phyloP scores from a whole-genome alignment of 2,888 invertebrate genomes.

The Apamea sordens region DNA sequence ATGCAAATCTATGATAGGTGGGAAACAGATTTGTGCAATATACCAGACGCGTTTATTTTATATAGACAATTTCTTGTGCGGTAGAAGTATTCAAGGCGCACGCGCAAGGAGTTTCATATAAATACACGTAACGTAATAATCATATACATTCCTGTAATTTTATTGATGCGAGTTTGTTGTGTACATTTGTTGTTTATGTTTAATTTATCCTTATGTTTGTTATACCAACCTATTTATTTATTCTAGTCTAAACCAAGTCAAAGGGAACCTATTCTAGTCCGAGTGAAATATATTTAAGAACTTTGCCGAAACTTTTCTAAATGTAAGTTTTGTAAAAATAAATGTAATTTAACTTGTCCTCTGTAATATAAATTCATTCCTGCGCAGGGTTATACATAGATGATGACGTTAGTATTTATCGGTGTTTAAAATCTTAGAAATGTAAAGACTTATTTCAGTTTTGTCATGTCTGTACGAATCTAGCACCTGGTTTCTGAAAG shows the following conservation, averaged over 20 bases:
- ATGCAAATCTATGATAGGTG: conserved; percentile 63
- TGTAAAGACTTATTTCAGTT: conserved; percentile 67
- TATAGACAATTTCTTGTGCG: conserved; percentile 51
- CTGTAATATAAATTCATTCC: conserved; percentile 73
- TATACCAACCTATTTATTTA: conserved; percentile 71
- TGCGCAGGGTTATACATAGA: conserved; percentile 76
- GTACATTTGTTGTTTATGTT: conserved; percentile 75
- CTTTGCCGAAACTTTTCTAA: conserved; percentile 65
- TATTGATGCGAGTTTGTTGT: conserved; percentile 72
- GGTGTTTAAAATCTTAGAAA: conserved; percentile 68
- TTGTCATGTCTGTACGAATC: conserved; percentile 63
- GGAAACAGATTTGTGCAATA: conserved; percentile 77
- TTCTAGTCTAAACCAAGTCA: conserved; percentile 78
- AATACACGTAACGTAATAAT: conserved; percentile 63
- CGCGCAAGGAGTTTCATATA: conserved; percentile 48
- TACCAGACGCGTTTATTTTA: conserved; percentile 66
- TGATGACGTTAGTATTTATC: conserved; percentile 64
- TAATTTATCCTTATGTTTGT: conserved; percentile 77
- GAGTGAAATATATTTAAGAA: conserved; percentile 63
- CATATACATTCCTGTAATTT: conserved; percentile 78
- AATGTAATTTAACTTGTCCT: conserved; percentile 73
- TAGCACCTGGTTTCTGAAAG: conserved; percentile 27
- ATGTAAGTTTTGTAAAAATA: conserved; percentile 75
- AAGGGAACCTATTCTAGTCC: conserved; percentile 74
- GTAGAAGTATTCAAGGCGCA: conserved; percentile 19